Evolutionary conservation across 1,140 invertebrate species (phyloP).

Genomic region (Anastatus disparis): DNA sequence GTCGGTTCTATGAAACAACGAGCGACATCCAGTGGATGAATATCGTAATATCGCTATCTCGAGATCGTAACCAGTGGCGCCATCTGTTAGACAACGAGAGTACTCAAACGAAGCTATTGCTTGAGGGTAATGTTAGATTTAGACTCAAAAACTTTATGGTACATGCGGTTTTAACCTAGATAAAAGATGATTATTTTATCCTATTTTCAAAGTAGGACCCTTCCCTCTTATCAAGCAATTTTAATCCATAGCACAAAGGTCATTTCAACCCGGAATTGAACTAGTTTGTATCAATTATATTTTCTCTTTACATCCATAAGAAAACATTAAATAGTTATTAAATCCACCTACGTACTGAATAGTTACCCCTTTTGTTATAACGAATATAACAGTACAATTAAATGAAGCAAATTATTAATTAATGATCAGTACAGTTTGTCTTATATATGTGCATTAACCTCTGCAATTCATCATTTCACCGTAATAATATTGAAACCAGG

Average conservation of each 20-base stretch:
- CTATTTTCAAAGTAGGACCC: no score
- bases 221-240: no score
- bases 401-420: background rate
- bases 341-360: no score
- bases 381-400: background rate
- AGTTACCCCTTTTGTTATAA: background rate
- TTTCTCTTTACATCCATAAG: no score
- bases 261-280: no score
- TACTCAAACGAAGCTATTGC: conserved; percentile 2
- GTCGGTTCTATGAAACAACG: no score
- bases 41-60: background rate
- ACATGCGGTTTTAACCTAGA: background rate
- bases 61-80: conserved; percentile 7
- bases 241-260: no score
- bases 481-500: background rate
- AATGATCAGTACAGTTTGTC: background rate
- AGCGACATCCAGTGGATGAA: conserved; percentile 32
- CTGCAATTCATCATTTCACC: background rate
- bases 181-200: no score
- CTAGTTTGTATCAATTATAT: no score
- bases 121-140: conserved; percentile 32
- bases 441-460: no score
- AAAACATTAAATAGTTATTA: no score
- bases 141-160: conserved; percentile 10
- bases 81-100: background rate